These are phyloP conservation scores for Entomyzon cyanotis DNA, from an alignment of 2,113 vertebrate genomes.

Conservation along the genomic window DNA sequence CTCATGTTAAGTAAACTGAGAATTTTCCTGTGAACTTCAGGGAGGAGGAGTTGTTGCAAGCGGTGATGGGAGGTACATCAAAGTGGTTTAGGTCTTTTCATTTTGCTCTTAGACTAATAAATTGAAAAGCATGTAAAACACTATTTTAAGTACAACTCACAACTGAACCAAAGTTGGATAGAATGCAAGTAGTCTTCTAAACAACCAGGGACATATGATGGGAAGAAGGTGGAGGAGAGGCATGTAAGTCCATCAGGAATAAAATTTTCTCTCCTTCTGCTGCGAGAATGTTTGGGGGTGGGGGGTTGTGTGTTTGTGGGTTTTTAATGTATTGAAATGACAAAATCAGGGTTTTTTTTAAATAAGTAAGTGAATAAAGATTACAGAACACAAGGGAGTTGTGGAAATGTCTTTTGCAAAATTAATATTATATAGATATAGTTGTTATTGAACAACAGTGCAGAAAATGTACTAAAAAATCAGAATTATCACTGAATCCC, in stretches of 20 bases:
- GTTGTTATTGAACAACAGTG: background rate
- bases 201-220: accelerated
- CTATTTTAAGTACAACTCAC: background rate
- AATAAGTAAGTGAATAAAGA: background rate
- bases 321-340: no score
- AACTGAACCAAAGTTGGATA: background rate
- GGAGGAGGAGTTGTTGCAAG: background rate
- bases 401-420: background rate
- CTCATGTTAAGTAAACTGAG: background rate
- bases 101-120: background rate
- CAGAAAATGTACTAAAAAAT: background rate
- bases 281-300: background rate
- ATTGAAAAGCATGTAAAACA: background rate
- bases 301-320: no score
- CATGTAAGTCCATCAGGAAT: background rate
- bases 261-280: background rate
- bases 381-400: background rate
- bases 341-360: background rate
- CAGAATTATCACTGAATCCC: background rate
- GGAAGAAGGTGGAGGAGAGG: background rate
- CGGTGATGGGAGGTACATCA: background rate
- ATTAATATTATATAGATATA: background rate
- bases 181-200: background rate
- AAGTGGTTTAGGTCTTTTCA: background rate
- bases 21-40: background rate